Evolutionary conservation across 2,888 invertebrate species (phyloP), one percentile per base, ranked within the genome.

Genomic region (Myathropa florea): DNA sequence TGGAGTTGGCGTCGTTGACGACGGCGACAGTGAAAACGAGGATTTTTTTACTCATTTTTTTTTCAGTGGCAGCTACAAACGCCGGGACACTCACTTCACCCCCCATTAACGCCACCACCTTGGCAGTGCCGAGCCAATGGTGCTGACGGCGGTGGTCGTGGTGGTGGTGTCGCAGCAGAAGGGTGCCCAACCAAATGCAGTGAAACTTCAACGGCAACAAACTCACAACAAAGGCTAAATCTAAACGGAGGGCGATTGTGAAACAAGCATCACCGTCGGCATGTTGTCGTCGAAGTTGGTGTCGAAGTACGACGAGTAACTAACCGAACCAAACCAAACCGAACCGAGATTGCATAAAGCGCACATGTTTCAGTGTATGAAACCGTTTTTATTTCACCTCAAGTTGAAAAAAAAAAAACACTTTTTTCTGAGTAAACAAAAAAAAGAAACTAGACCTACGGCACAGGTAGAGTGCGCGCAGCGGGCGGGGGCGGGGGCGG

Each of bases 261-360:
- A 86, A 82, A 86, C 82, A 75, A 83, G 64, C 83, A 73, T 60
- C 78, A 14, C 26, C n/a, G 33, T 73, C 76, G 77, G 72, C 85
- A 77, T 68, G 82, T 82, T 78, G 72, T 65, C 23, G 24, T 26
- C 57, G 57, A 57, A 23, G 68, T 79, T 59, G 39, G 75, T 85
- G 76, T 85, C 71, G 79, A 83, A 75, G 82, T 46, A 7, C 46
- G 39, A n/a, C 39, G 46, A 18, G 18, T 75, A 70, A 63, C 73
- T 65, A 36, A 73, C 78, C 61, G 61, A 71, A 76, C 82, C 46
- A 7, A 46, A 46, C 18, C 33, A 10, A 30, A 1, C 30, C 30
- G 36, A 70, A 67, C 83, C 33, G 61, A 79, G 86, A 86, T 86
- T 86, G 86, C 86, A 86, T 86, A 86, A 86, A 86, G 86, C 79